Evolutionary conservation across 2,797 vertebrate genomes (phyloP), one percentile per base, ranked within the genome.

Genomic region (Lacerta bilineata): DNA sequence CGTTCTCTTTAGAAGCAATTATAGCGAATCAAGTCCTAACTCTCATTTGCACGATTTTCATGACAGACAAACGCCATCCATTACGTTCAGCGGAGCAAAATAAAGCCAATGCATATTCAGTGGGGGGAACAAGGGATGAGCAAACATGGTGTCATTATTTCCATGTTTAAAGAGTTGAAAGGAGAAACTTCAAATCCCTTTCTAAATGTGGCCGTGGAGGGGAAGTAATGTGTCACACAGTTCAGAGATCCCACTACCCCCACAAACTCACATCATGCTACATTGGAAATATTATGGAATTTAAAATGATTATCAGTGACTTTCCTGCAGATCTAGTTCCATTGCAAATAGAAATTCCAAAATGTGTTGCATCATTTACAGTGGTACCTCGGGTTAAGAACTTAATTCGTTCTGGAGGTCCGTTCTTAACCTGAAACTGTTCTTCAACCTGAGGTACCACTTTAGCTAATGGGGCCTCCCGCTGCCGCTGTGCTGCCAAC

Each of bases 241-340:
- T 92, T 88, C 77, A 85, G 5, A 43, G 71, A 89, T 82, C 29
- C 91, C 84, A 18, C 61, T 2, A 64, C 20, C 61, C 76, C 85
- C 91, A 91, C 17, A 64, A 95, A 94, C 91, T 55, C 50, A 50
- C 88, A 92, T 90, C 92, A 92, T 91, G 93, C 91, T 93, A 87
- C 88, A 90, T 91, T 95, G 88, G 90, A 93, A 95, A 96, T 94
- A 95, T 96, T 96, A 94, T 88, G 95, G 89, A 94, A 95, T 92
- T 96, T 95, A 97, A 94, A 94, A 92, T 94, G 91, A 93, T 95
- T 96, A 91, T 92, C 94, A 95, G n/a, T 95, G 93, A 96, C 94
- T 95, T 95, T 95, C 91, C 93, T 95, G 92, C 94, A 96, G 95
- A 95, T 96, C 93, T 94, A 93, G 96, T 96, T 96, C 96, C 92